Percentiles rank a stretch among this genome's conserved stretches.
Evolutionary conservation across 2,797 vertebrate species (phyloP).

Genomic region (Synaphobranchus kaupii): DNA sequence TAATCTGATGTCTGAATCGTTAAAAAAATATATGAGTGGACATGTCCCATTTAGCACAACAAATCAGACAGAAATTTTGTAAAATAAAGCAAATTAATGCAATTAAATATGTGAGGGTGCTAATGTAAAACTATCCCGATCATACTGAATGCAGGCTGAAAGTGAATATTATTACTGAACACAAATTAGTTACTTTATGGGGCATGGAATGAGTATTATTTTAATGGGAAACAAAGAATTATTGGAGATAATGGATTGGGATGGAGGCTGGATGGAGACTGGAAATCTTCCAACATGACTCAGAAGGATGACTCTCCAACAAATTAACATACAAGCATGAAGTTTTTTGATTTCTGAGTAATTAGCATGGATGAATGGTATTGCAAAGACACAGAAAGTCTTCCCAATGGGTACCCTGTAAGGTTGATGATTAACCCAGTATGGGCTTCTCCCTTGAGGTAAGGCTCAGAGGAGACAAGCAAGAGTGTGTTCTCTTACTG

Average conservation of each 20-base stretch:
- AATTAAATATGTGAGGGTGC: slow-evolving; percentile 33
- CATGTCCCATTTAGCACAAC: slow-evolving; percentile 53
- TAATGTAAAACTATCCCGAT: slow-evolving; percentile 36
- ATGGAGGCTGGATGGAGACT: neutral
- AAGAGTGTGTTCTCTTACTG: slow-evolving; percentile 32
- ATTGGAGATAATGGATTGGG: neutral
- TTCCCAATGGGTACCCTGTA: slow-evolving; percentile 10
- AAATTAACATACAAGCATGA: slow-evolving; percentile 25
- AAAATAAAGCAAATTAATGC: slow-evolving; percentile 53
- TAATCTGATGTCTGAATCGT: slow-evolving; percentile 42
- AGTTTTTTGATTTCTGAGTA: slow-evolving; percentile 63
- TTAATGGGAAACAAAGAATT: neutral
- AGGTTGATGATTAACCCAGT: slow-evolving; percentile 31
- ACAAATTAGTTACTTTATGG: neutral
- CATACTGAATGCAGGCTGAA: neutral
- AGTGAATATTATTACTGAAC: neutral
- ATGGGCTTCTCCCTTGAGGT: neutral
- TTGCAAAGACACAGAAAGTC: slow-evolving; percentile 24
- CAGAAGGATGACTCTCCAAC: neutral
- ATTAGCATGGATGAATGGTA: slow-evolving; percentile 53
- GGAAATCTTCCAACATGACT: neutral
- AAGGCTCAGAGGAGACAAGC: slow-evolving; percentile 48
- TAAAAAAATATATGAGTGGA: slow-evolving; percentile 53
- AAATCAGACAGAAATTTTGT: slow-evolving; percentile 53
- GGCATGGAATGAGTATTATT: neutral